These are phyloP conservation scores for Megaptera novaeangliae DNA, from an alignment of 2,113 vertebrate genomes.

Conservation along the genomic window DNA sequence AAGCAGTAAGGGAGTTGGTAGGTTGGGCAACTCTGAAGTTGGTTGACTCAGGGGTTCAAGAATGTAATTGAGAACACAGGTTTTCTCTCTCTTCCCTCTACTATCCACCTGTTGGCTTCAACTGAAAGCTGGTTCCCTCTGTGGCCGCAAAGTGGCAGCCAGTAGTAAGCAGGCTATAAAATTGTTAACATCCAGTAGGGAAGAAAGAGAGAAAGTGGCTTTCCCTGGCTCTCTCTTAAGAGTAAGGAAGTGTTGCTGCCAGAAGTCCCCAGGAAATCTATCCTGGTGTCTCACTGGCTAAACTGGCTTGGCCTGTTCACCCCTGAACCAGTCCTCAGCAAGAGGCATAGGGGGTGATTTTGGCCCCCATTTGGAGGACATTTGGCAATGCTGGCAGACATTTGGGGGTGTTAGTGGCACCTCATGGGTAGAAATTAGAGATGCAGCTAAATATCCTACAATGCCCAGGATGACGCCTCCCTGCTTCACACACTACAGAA, in stretches of 20 bases:
- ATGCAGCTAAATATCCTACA: neutral
- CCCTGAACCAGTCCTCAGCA: neutral
- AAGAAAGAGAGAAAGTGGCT: neutral
- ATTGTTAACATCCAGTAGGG: neutral
- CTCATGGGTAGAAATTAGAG: neutral
- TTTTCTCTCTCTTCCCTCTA: neutral
- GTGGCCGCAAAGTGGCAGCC: neutral
- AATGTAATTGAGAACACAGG: neutral
- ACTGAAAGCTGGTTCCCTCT: neutral
- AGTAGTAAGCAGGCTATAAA: neutral
- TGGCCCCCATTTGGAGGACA: neutral
- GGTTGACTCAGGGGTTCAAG: neutral
- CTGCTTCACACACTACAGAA: accelerated
- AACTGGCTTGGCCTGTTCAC: neutral
- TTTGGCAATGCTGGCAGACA: neutral
- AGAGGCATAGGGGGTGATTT: neutral
- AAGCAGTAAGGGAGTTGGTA: neutral
- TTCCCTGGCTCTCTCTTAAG: neutral
- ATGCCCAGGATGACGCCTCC: neutral
- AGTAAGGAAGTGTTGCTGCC: neutral
- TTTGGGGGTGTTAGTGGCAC: neutral
- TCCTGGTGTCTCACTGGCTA: neutral
- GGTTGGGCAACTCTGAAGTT: neutral
- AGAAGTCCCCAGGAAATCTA: neutral
- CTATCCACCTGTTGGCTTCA: neutral